These are phyloP conservation scores for Tenthredo notha DNA, from an alignment of 2,888 invertebrate genomes.

Conservation along the genomic window DNA sequence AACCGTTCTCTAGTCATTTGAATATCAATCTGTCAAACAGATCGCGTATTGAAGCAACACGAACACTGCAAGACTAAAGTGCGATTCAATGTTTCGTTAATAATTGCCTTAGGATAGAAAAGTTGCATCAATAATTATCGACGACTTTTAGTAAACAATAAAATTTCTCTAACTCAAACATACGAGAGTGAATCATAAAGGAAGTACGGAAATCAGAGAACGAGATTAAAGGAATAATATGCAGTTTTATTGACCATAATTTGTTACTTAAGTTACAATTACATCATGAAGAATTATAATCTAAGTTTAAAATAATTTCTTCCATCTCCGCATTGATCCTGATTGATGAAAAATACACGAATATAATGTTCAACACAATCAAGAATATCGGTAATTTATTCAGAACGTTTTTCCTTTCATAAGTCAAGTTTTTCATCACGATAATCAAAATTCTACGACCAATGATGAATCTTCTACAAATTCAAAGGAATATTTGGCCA, in stretches of 20 bases:
- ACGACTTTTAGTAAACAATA: background rate
- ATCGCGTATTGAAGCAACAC: background rate
- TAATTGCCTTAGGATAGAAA: background rate
- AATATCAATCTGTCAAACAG: conserved; percentile 41
- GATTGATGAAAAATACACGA: background rate
- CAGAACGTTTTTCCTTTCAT: background rate
- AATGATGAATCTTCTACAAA: conserved; percentile 67
- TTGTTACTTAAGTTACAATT: background rate
- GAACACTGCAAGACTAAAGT: background rate
- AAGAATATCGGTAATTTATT: background rate
- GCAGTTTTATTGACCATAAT: background rate
- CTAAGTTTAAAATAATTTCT: background rate
- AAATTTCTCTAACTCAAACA: background rate
- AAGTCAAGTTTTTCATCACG: conserved; percentile 1
- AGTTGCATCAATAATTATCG: background rate
- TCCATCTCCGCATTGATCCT: background rate
- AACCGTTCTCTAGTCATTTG: conserved; percentile 23
- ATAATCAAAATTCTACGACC: conserved; percentile 17
- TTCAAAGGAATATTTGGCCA: conserved; percentile 89
- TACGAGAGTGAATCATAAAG: background rate
- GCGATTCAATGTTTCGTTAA: background rate
- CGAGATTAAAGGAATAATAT: background rate
- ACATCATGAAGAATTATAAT: background rate
- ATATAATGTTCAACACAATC: background rate
- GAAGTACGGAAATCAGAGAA: background rate